Evolutionary conservation across 2,113 vertebrate species (phyloP), one percentile per base, ranked within the genome.

Genomic region (Canis aureus): DNA sequence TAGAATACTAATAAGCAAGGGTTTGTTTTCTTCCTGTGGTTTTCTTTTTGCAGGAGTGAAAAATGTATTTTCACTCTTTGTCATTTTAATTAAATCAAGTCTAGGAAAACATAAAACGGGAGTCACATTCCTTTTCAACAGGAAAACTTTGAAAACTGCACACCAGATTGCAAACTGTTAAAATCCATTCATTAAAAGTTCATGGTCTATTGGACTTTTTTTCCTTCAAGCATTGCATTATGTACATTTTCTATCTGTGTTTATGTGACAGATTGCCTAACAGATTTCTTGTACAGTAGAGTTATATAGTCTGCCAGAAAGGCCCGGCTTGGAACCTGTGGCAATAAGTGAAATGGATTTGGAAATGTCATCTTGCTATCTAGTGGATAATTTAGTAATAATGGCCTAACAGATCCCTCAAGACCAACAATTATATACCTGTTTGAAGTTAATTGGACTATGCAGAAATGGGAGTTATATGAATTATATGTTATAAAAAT

Each of bases 361-460:
- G 98, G 97, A 98, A 98, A 99, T 98, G 96, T 96, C 96, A 96
- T 96, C 97, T 17, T 98, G 97, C 98, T 98, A 98, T 98, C 98
- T 98, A 97, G 98, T 96, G 97, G 98, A 97, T 98, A 98, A 98
- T 98, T 98, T 97, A 98, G 97, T 98, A 98, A 98, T 91, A 98
- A 98, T 95, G 97, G 96, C 86, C 43, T 84, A 82, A 96, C 67
- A 89, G 96, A 97, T 98, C 91, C 97, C 89, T 95, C 78, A 97
- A 97, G 93, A 98, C 60, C 79, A 97, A 84, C 91, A 96, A 95
- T 98, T 97, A 97, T 1, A 94, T 95, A 96, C 98, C 95, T 97
- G 11, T 97, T 94, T 98, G 98, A 92, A 93, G 89, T 95, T 98
- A 98, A 97, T 82, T 81, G 91, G 62, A 94, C 91, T 94, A 74